phyloP scores from a whole-genome alignment of 2,888 invertebrate species.

The Endomychus coccineus region DNA sequence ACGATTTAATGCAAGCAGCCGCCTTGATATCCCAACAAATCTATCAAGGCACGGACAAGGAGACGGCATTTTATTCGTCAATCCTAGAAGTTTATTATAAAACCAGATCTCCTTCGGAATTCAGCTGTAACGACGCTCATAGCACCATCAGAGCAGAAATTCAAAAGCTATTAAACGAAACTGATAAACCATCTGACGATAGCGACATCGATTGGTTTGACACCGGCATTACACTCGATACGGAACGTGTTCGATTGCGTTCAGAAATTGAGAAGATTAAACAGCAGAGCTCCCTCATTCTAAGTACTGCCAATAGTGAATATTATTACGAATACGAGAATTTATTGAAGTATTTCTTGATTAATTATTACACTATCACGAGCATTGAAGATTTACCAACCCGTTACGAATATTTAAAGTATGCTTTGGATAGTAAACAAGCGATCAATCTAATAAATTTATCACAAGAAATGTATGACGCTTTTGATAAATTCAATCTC shows the following conservation, averaged over 20 bases:
- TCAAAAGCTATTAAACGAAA: slow-evolving; percentile 24
- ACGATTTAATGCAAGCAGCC: slow-evolving; percentile 58
- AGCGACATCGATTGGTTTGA: slow-evolving; percentile 25
- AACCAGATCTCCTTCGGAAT: slow-evolving; percentile 32
- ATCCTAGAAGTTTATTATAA: slow-evolving; percentile 58
- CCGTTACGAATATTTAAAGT: slow-evolving; percentile 29
- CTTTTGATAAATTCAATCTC: background rate
- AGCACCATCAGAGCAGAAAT: slow-evolving; percentile 47
- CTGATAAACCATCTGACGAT: background rate
- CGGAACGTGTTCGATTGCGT: slow-evolving; percentile 46
- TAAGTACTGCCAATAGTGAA: slow-evolving; percentile 13
- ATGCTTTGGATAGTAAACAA: background rate
- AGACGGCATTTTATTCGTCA: slow-evolving; percentile 50
- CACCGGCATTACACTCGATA: slow-evolving; percentile 37
- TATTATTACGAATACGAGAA: slow-evolving; percentile 6
- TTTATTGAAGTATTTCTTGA: slow-evolving; percentile 31
- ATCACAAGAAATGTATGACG: background rate
- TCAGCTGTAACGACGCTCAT: slow-evolving; percentile 42
- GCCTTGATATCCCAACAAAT: slow-evolving; percentile 59
- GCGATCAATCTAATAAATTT: background rate
- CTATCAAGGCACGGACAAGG: slow-evolving; percentile 49
- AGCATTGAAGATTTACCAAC: slow-evolving; percentile 36
- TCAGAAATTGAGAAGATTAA: slow-evolving; percentile 48
- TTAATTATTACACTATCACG: slow-evolving; percentile 42
- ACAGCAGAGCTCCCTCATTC: slow-evolving; percentile 48